phyloP scores from a whole-genome alignment of 2,888 invertebrate genomes.

The Nomada ruficornis region DNA sequence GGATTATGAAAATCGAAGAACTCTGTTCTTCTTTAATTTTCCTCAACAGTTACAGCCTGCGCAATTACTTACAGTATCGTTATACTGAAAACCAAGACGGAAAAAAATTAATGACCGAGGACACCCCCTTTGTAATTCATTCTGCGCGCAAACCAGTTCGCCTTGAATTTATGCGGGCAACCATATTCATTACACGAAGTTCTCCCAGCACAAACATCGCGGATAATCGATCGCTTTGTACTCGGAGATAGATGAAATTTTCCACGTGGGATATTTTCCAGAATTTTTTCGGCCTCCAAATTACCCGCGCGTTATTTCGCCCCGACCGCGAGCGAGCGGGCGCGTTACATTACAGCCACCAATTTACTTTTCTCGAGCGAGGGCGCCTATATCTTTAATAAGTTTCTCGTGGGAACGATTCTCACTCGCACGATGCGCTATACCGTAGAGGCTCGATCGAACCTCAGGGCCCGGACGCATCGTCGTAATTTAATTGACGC shows the following conservation, averaged over 20 bases:
- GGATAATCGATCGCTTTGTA: slow-evolving; percentile 14
- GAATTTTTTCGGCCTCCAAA: slow-evolving; percentile 10
- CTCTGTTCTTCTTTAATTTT: too few relatives aligned
- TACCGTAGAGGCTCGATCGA: slow-evolving; percentile 70
- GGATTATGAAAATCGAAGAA: too few relatives aligned
- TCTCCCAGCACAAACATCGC: background rate
- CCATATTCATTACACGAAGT: background rate
- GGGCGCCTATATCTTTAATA: slow-evolving; percentile 58
- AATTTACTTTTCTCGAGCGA: slow-evolving; percentile 58
- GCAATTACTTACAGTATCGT: too few relatives aligned
- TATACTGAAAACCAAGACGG: background rate
- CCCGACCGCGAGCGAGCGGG: slow-evolving; percentile 2
- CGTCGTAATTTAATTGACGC: slow-evolving; percentile 80
- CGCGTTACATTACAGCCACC: slow-evolving; percentile 46
- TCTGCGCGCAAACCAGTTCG: background rate
- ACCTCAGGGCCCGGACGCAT: slow-evolving; percentile 74
- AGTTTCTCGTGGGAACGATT: slow-evolving; percentile 74
- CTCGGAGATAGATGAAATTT: background rate
- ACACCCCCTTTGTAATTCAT: background rate
- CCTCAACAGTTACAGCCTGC: too few relatives aligned
- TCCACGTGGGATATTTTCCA: slow-evolving; percentile 29
- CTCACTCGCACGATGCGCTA: slow-evolving; percentile 59
- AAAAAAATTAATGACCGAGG: background rate
- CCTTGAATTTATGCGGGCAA: slow-evolving; percentile 12
- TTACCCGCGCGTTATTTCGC: slow-evolving; percentile 21